These are phyloP conservation scores for Agraylea sexmaculata DNA, from an alignment of 1,140 invertebrate species.

Conservation along the genomic window DNA sequence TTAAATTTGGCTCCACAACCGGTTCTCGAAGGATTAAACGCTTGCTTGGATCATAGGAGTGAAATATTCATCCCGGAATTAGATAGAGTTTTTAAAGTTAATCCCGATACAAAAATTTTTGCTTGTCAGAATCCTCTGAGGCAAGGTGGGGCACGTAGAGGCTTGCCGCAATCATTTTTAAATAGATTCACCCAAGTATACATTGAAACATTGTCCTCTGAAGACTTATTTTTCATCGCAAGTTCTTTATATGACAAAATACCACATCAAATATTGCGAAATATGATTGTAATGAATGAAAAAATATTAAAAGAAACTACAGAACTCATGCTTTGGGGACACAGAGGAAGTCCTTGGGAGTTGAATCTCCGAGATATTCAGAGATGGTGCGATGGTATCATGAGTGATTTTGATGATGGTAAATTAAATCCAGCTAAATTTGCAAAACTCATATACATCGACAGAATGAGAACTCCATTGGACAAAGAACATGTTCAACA, in stretches of 20 bases:
- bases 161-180: conserved; percentile 91
- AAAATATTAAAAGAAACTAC: conserved; percentile 53
- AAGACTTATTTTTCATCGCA: conserved; percentile 61
- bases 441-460: conserved; percentile 66
- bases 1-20: conserved; percentile 97
- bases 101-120: conserved; percentile 75
- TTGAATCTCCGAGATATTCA: conserved; percentile 93
- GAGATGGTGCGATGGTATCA: conserved; percentile 74
- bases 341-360: conserved; percentile 83
- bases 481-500: conserved; percentile 56
- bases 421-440: conserved; percentile 47
- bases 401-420: conserved; percentile 25
- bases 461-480: conserved; percentile 61
- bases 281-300: conserved; percentile 76
- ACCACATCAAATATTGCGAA: conserved; percentile 43
- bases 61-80: conserved; percentile 95
- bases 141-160: conserved; percentile 90
- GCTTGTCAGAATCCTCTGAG: conserved; percentile 97
- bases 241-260: conserved; percentile 43
- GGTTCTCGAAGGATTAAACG: conserved; percentile 95
- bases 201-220: conserved; percentile 62
- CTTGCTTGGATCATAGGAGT: conserved; percentile 94
- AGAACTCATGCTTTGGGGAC: conserved; percentile 51
- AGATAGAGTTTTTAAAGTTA: conserved; percentile 71
- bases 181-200: conserved; percentile 98